Evolutionary conservation across 2,888 invertebrate genomes (phyloP).

Genomic region (Dolichopus griseipennis): DNA sequence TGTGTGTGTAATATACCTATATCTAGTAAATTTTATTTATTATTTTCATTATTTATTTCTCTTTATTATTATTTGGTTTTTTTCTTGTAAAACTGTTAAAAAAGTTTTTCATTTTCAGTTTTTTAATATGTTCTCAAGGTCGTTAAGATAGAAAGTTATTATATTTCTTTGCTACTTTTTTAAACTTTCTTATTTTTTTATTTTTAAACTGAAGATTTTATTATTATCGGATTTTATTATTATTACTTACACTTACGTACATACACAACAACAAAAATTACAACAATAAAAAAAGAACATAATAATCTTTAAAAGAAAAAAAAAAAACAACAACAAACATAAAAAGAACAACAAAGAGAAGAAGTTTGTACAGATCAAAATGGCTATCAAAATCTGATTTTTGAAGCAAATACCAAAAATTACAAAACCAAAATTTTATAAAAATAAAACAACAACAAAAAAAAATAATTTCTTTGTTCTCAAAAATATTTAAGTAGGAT

Average conservation of each 20-base stretch:
- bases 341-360: neutral
- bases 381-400: neutral
- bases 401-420: neutral
- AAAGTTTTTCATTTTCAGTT: neutral
- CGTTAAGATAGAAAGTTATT: neutral
- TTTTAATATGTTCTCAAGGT: neutral
- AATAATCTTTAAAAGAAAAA: neutral
- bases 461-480: neutral
- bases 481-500: too few species aligned
- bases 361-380: neutral
- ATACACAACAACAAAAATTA: neutral
- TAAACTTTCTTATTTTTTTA: neutral
- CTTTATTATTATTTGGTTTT: neutral
- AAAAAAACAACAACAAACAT: neutral
- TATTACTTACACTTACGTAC: neutral
- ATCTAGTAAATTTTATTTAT: too few species aligned
- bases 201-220: neutral
- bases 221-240: constrained; percentile 4
- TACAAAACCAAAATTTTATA: too few species aligned
- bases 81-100: neutral
- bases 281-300: neutral
- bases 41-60: too few species aligned
- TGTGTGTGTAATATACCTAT: too few species aligned
- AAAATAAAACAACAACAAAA: neutral
- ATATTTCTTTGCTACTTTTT: neutral